Base-by-base conservation (phyloP, 2,797 vertebrate species). In the Tamandua tetradactyla region DNA sequence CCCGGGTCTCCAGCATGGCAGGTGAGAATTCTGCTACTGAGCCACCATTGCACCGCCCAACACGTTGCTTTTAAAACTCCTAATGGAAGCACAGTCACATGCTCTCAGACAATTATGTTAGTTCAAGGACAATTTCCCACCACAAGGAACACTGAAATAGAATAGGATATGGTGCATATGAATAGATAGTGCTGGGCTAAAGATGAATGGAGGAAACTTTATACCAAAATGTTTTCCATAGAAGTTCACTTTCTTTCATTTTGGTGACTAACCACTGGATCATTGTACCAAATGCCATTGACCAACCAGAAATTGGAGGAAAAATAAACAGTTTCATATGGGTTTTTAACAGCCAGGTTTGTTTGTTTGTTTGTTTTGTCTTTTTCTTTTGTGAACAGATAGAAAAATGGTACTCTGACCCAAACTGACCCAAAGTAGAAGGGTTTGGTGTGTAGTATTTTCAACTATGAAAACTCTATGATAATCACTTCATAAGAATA, bases 181-280 rank as follows among this genome's bases (percentile, higher is more conserved):
- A 94, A 90, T 12, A 78, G 91, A 82, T 87, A 88, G 84, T 23
- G 40, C 84, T 82, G 37, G 71, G 89, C 89, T 92, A 96, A 95
- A 94, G 91, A 78, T 79, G 84, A 95, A 72, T 59, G 87, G 72
- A 94, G 93, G 92, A 96, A 96, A 96, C 89, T 89, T 95, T 79
- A 88, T 81, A 95, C 78, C 74, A 90, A 84, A 95, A 86, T 90
- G 82, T 79, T 95, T 95, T 94, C 92, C 93, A 81, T 25, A 49
- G 32, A 95, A n/a, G n/a, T 90, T 88, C 78, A 87, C 93, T 97
- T 96, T 97, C 91, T 95, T 92, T 84, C 90, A 89, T 96, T 96
- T 85, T 92, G 81, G 88, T 96, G 95, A 95, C 94, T 94, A 71
- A 75, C 35, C 57, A 47, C 84, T 76, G 37, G 91, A 68, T 94